Percentiles rank a stretch among this genome's conserved stretches.
Evolutionary conservation across 1,140 invertebrate genomes (phyloP).

Genomic region (Euwallacea fornicatus): DNA sequence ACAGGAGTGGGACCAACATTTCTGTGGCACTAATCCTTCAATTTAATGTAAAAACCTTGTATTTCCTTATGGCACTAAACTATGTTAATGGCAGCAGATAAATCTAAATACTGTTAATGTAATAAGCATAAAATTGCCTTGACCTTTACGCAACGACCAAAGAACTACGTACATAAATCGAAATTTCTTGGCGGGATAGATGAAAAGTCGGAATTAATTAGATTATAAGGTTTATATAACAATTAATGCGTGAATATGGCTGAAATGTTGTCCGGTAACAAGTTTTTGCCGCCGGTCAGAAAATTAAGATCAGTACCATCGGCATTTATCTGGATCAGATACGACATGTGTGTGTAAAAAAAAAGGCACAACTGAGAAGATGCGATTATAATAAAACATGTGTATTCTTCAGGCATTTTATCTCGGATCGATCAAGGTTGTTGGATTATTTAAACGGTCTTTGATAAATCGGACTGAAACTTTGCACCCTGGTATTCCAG

Average conservation of each 20-base stretch:
- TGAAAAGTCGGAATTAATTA: slow-evolving; percentile 35
- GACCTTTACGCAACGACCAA: slow-evolving; percentile 17
- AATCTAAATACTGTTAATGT: slow-evolving; percentile 30
- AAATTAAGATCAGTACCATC: slow-evolving; percentile 33
- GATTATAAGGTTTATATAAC: slow-evolving; percentile 36
- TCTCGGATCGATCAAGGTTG: slow-evolving; percentile 24
- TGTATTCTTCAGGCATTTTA: slow-evolving; percentile 35
- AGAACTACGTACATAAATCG: slow-evolving; percentile 15
- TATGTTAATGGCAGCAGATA: slow-evolving; percentile 24
- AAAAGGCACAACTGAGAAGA: slow-evolving; percentile 24
- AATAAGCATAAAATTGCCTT: slow-evolving; percentile 24
- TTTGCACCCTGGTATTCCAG: background rate
- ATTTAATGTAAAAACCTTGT: slow-evolving; percentile 6
- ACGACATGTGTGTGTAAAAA: slow-evolving; percentile 31
- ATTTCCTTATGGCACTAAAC: slow-evolving; percentile 23
- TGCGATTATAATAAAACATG: slow-evolving; percentile 35
- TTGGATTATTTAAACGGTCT: slow-evolving; percentile 18
- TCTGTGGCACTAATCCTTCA: slow-evolving; percentile 1
- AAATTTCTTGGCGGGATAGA: slow-evolving; percentile 23
- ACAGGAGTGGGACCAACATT: background rate
- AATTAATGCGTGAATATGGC: slow-evolving; percentile 36
- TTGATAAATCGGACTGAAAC: slow-evolving; percentile 17
- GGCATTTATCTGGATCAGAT: slow-evolving; percentile 36
- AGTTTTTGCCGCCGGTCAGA: slow-evolving; percentile 29
- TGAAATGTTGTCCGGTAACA: slow-evolving; percentile 29